These are phyloP conservation scores for Saturnia pavonia DNA, from an alignment of 2,888 invertebrate species.

Conservation along the genomic window DNA sequence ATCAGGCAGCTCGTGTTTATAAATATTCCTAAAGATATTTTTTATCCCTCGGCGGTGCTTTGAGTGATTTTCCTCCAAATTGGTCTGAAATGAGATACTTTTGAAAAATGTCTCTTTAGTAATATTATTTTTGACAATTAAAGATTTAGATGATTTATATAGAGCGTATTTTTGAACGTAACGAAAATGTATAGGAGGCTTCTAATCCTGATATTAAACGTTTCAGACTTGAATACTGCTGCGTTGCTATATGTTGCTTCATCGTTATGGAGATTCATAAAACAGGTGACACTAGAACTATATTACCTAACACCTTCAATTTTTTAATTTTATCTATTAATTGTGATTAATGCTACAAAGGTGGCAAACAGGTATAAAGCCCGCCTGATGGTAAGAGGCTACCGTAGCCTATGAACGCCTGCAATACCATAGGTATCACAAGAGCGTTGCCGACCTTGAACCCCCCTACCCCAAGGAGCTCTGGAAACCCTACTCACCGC, in stretches of 20 bases:
- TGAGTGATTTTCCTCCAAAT: conserved; percentile 3
- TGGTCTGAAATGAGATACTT: conserved; percentile 5
- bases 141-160: background rate
- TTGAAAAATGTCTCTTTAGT: background rate
- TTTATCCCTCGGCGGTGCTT: background rate
- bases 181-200: background rate
- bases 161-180: background rate
- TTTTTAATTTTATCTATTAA: background rate
- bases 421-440: too few species aligned
- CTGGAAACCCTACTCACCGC: too few species aligned
- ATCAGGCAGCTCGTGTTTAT: conserved; percentile 1
- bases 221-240: background rate
- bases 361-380: too few species aligned
- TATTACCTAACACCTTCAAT: too few species aligned
- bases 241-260: background rate
- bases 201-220: background rate
- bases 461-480: too few species aligned
- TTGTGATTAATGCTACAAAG: too few species aligned
- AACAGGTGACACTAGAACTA: too few species aligned
- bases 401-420: too few species aligned
- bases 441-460: too few species aligned
- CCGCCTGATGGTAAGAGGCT: too few species aligned
- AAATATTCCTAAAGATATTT: background rate
- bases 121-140: background rate
- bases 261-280: background rate